Evolutionary conservation across 2,888 invertebrate species (phyloP).

Genomic region (Cheilosia grossa): DNA sequence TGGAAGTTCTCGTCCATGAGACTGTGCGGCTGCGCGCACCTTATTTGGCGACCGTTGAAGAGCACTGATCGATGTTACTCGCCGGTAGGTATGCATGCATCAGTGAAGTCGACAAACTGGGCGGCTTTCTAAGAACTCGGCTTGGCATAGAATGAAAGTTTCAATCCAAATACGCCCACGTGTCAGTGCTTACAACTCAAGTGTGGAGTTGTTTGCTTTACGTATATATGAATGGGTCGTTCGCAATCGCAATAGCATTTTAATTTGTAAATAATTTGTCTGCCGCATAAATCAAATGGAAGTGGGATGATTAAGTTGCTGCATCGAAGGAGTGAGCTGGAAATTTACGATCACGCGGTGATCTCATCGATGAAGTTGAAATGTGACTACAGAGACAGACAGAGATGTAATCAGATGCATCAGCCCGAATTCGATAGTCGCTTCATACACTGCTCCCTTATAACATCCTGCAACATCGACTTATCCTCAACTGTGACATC

Average conservation of each 20-base stretch:
- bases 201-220: constrained; percentile 9
- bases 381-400: background rate
- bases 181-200: constrained; percentile 1
- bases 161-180: constrained; percentile 39
- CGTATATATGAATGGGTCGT: constrained; percentile 23
- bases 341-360: background rate
- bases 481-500: background rate
- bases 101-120: background rate
- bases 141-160: constrained; percentile 39
- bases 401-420: too few relatives aligned
- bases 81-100: background rate
- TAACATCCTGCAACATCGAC: too few relatives aligned
- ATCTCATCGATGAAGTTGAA: constrained; percentile 9
- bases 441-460: too few relatives aligned
- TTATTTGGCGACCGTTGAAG: constrained; percentile 45
- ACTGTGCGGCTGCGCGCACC: constrained; percentile 17
- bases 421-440: too few relatives aligned
- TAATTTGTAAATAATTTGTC: constrained; percentile 49
- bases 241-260: constrained; percentile 11
- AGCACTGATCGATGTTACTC: constrained; percentile 52
- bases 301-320: constrained; percentile 26
- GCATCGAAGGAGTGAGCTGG: background rate
- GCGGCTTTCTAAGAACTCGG: constrained; percentile 42
- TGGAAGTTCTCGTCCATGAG: constrained; percentile 46
- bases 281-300: constrained; percentile 13